These are phyloP conservation scores for Chaitophorus viminalis DNA, from an alignment of 2,888 invertebrate genomes.

Conservation along the genomic window DNA sequence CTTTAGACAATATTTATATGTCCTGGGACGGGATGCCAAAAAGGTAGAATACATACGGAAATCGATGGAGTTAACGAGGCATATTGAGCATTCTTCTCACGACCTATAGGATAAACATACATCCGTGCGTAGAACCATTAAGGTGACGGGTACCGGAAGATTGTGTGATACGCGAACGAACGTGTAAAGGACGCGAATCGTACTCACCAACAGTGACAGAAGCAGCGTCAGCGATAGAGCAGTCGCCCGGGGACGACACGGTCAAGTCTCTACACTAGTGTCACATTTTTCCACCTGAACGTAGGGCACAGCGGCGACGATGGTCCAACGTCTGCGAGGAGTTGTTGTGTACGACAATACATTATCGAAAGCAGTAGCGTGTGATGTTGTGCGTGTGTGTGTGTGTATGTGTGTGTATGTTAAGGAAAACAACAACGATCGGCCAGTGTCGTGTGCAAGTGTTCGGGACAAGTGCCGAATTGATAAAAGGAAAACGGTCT, in stretches of 20 bases:
- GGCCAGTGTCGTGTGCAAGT: slow-evolving; percentile 1
- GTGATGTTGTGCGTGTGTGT: background rate
- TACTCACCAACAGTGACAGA: slow-evolving; percentile 36
- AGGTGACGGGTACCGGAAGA: background rate
- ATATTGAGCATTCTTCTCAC: too few relatives aligned
- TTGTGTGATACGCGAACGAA: background rate
- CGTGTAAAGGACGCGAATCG: background rate
- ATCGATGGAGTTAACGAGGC: too few relatives aligned
- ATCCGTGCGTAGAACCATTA: too few relatives aligned
- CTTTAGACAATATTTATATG: too few relatives aligned
- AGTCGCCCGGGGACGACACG: background rate
- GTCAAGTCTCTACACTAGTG: background rate
- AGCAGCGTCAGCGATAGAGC: background rate
- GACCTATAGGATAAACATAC: too few relatives aligned
- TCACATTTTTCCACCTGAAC: slow-evolving; percentile 37
- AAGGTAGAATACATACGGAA: too few relatives aligned
- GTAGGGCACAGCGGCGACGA: background rate
- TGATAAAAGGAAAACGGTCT: background rate
- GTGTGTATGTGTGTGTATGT: background rate
- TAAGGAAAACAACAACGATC: slow-evolving; percentile 1
- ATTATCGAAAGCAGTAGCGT: background rate
- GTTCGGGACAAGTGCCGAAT: slow-evolving; percentile 11
- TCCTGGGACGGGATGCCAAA: too few relatives aligned
- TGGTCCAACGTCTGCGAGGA: background rate
- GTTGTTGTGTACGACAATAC: background rate